These are phyloP conservation scores for Cerastis rubricosa DNA, from an alignment of 2,888 invertebrate species.

Conservation along the genomic window DNA sequence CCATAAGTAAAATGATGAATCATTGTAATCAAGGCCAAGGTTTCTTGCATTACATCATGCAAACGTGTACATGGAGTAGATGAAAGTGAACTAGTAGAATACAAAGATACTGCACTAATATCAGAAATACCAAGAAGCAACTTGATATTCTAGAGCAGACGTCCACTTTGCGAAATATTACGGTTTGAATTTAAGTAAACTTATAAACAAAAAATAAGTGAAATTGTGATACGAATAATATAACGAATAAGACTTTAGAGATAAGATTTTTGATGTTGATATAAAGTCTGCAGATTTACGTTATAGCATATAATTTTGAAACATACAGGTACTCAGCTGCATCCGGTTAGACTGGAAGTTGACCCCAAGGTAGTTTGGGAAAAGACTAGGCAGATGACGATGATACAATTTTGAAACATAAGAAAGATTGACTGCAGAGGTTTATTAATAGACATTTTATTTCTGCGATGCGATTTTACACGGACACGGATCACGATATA, in stretches of 20 bases:
- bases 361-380: too few relatives aligned
- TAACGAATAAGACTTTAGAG: neutral
- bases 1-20: slow-evolving; percentile 3
- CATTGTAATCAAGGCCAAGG: neutral
- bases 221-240: neutral
- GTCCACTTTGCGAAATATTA: neutral
- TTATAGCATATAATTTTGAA: neutral
- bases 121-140: slow-evolving; percentile 41
- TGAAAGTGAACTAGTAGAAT: neutral
- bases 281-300: neutral
- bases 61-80: neutral
- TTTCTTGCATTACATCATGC: slow-evolving; percentile 20
- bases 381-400: too few relatives aligned
- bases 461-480: neutral
- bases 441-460: neutral
- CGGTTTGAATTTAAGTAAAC: neutral
- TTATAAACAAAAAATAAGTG: neutral
- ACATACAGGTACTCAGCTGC: too few relatives aligned
- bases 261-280: neutral
- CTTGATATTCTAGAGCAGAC: neutral
- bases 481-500: neutral
- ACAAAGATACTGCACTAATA: slow-evolving; percentile 31
- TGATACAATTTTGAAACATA: too few relatives aligned
- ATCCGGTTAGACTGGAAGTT: too few relatives aligned
- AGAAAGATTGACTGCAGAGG: neutral